phyloP scores from a whole-genome alignment of 2,113 vertebrate species.

The Pycnonotus jocosus region DNA sequence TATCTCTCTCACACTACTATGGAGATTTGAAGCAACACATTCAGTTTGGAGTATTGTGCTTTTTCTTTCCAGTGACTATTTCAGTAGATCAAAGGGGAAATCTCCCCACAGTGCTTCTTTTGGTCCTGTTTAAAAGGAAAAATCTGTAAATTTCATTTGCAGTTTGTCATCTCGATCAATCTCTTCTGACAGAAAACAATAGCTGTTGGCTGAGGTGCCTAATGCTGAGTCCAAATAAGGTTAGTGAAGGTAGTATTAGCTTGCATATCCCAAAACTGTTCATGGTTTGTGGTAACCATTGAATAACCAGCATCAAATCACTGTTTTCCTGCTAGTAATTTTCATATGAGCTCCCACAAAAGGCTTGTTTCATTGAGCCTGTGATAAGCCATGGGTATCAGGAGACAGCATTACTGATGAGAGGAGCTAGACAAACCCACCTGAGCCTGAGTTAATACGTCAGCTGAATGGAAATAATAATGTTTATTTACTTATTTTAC shows the following conservation, averaged over 20 bases:
- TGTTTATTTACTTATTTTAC: not conserved
- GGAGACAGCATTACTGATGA: not conserved
- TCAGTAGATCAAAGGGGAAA: conserved; percentile 18
- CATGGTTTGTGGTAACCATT: not conserved
- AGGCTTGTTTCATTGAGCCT: not conserved
- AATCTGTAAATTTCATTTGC: conserved; percentile 20
- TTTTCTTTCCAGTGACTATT: conserved; percentile 4
- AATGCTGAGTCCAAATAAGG: not conserved
- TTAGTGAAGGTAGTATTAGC: not conserved
- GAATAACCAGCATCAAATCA: not conserved
- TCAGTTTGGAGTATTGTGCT: not conserved
- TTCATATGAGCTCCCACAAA: not conserved
- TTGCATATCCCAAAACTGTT: not conserved
- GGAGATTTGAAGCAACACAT: not conserved
- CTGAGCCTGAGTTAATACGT: not conserved
- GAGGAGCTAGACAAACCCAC: not conserved
- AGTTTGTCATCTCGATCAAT: conserved; percentile 13
- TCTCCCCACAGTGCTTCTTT: not conserved
- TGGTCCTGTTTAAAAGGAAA: not conserved
- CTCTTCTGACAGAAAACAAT: conserved; percentile 26
- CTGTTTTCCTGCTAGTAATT: not conserved
- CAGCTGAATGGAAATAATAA: not conserved
- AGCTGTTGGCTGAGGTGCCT: not conserved
- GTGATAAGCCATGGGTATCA: not conserved
- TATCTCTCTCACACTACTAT: not conserved